Evolutionary conservation across 1,140 invertebrate genomes (phyloP).

Genomic region (Anoplophora glabripennis): DNA sequence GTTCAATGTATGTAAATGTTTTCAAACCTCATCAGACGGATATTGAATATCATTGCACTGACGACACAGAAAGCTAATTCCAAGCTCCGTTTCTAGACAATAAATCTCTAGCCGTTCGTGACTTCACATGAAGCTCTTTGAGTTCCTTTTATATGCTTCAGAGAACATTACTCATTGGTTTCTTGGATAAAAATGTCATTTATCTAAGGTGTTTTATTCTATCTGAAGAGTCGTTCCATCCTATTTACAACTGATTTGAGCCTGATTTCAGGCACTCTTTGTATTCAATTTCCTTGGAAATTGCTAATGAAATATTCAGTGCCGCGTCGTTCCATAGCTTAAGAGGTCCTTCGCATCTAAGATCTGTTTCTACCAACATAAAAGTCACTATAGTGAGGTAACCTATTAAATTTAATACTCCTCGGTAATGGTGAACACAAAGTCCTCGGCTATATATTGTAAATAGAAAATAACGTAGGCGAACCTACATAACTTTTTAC

Average conservation of each 20-base stretch:
- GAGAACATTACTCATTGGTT: not conserved
- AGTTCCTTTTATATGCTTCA: too few species aligned
- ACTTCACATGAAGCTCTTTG: too few species aligned
- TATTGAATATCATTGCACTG: too few species aligned
- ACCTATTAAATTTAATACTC: conserved; percentile 13
- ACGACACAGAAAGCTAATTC: too few species aligned
- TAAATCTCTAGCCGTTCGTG: too few species aligned
- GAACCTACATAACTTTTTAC: too few species aligned
- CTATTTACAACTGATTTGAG: conserved; percentile 12
- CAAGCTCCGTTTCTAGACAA: too few species aligned
- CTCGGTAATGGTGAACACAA: conserved; percentile 1
- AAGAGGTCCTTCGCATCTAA: conserved; percentile 5
- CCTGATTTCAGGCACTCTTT: conserved; percentile 7
- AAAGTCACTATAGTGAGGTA: conserved; percentile 1
- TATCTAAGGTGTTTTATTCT: conserved; percentile 1
- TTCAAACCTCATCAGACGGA: too few species aligned
- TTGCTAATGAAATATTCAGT: conserved; percentile 23
- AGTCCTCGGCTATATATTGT: too few species aligned
- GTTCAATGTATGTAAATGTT: too few species aligned
- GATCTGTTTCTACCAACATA: conserved; percentile 5
- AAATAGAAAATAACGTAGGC: too few species aligned
- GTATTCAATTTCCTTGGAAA: conserved; percentile 18
- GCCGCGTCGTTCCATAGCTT: conserved; percentile 12
- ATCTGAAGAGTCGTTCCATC: not conserved
- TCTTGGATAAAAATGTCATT: conserved; percentile 2